Percentiles rank a stretch among this genome's conserved stretches.
These are phyloP conservation scores for Polyommatus icarus DNA, from an alignment of 2,888 invertebrate species.

Conservation along the genomic window DNA sequence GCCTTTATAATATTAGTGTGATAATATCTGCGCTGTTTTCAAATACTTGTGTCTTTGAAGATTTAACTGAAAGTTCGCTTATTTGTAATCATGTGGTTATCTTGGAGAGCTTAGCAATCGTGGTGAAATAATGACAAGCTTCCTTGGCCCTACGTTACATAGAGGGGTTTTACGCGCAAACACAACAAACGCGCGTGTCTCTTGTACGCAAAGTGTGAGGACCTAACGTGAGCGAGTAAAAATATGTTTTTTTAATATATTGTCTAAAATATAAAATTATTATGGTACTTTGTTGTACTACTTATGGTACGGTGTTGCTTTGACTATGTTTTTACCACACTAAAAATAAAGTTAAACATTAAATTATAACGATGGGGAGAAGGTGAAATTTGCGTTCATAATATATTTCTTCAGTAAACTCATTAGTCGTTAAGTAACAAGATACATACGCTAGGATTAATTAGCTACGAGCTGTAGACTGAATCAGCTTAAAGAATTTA, in stretches of 20 bases:
- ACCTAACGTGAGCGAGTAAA: too few relatives aligned
- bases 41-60: background rate
- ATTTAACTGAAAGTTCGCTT: background rate
- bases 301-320: background rate
- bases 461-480: background rate
- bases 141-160: too few relatives aligned
- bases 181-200: too few relatives aligned
- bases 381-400: background rate
- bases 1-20: too few relatives aligned
- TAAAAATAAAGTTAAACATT: background rate
- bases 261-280: too few relatives aligned
- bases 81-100: too few relatives aligned
- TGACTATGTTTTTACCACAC: background rate
- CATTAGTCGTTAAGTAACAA: conserved; percentile 4
- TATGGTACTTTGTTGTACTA: too few relatives aligned
- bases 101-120: too few relatives aligned
- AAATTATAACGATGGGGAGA: background rate
- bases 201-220: too few relatives aligned
- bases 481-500: conserved; percentile 1
- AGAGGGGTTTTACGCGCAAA: too few relatives aligned
- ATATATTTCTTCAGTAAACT: background rate
- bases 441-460: background rate
- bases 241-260: too few relatives aligned
- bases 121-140: too few relatives aligned
- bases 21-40: background rate